A percentile compares a stretch with the other conserved stretches of the same genome.
Evolutionary conservation across 2,888 invertebrate species (phyloP).

Genomic region (Gymnocheta viridis): DNA sequence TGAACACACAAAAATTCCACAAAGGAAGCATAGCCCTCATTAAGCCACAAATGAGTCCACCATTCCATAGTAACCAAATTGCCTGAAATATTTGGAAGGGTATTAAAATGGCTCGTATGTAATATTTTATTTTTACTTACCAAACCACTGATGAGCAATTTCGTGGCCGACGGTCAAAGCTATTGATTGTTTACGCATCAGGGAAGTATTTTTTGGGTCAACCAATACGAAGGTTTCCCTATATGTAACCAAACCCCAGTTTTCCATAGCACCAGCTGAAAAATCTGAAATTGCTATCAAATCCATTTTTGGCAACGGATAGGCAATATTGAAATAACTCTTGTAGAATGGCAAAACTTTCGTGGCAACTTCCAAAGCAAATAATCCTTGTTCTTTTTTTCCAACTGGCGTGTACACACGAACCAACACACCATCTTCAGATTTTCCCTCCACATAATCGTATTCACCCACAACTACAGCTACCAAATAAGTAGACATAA

Average conservation of each 20-base stretch:
- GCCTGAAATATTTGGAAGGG: conserved; percentile 69
- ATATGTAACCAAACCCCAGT: conserved; percentile 97
- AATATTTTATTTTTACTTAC: conserved; percentile 79
- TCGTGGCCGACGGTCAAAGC: conserved; percentile 96
- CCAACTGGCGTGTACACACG: conserved; percentile 94
- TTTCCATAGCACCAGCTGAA: conserved; percentile 98
- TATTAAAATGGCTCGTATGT: background rate
- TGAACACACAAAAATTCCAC: conserved; percentile 97
- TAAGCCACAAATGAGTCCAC: conserved; percentile 98
- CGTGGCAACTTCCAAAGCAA: conserved; percentile 95
- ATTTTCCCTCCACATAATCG: conserved; percentile 93
- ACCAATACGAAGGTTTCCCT: conserved; percentile 95
- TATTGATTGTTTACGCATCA: conserved; percentile 91
- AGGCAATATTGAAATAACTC: conserved; percentile 96
- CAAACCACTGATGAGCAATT: conserved; percentile 99
- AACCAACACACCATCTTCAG: conserved; percentile 91
- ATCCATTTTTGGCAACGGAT: conserved; percentile 98
- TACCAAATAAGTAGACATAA: conserved; percentile 97
- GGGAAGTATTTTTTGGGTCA: conserved; percentile 94
- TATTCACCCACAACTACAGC: conserved; percentile 97
- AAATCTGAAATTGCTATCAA: conserved; percentile 98
- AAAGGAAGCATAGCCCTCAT: conserved; percentile 98
- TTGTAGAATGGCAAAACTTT: conserved; percentile 96
- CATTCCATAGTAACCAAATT: conserved; percentile 99
- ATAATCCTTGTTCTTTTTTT: conserved; percentile 94